Percentiles rank a stretch among this genome's conserved stretches.
These are phyloP conservation scores for Podarcis raffonei DNA, from an alignment of 2,113 vertebrate species.

Conservation along the genomic window DNA sequence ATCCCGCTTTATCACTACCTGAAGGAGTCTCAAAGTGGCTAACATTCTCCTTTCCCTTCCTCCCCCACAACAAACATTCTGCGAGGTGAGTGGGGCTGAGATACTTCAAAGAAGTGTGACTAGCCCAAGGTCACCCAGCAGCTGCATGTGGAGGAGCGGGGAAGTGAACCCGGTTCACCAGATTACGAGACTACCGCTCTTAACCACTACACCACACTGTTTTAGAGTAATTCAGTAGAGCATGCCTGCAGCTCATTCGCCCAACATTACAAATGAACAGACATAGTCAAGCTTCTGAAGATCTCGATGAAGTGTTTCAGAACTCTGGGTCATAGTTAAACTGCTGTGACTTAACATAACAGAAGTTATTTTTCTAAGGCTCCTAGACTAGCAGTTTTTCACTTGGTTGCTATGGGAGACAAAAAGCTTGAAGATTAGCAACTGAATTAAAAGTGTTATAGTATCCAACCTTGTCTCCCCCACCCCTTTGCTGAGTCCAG, in stretches of 20 bases:
- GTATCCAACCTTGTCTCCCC: not conserved
- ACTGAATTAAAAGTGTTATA: not conserved
- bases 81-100: too few species aligned
- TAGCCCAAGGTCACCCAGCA: too few species aligned
- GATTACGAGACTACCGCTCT: too few species aligned
- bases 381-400: not conserved
- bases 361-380: not conserved
- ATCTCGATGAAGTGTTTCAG: not conserved
- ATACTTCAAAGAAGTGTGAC: too few species aligned
- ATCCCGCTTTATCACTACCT: too few species aligned
- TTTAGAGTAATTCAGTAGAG: not conserved
- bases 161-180: too few species aligned
- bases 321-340: not conserved
- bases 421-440: not conserved
- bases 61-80: too few species aligned
- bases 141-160: too few species aligned
- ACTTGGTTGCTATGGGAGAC: not conserved
- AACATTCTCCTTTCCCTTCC: too few species aligned
- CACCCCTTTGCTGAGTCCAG: not conserved
- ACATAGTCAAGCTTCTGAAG: too few species aligned
- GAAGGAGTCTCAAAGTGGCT: too few species aligned
- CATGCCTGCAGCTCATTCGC: not conserved
- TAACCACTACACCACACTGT: not conserved
- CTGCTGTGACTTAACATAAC: not conserved
- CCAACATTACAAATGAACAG: not conserved